Evolutionary conservation across 2,888 invertebrate genomes (phyloP).

Genomic region (Oscheius sp.): DNA sequence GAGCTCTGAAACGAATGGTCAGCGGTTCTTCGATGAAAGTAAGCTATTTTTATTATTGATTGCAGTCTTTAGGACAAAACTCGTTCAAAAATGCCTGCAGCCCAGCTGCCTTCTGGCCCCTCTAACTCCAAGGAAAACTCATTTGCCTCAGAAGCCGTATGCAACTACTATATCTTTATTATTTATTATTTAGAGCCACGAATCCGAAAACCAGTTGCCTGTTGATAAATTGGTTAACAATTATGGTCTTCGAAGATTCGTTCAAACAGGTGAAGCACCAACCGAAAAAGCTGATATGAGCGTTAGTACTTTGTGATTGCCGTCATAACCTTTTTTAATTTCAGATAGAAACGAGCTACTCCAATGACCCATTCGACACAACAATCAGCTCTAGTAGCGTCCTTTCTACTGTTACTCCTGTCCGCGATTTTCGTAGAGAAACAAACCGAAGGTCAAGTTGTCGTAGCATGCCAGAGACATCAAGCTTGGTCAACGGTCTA

Average conservation of each 20-base stretch:
- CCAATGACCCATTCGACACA: background rate
- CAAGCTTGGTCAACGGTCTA: background rate
- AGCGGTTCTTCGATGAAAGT: constrained; percentile 13
- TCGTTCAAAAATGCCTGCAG: constrained; percentile 3
- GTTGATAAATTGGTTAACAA: background rate
- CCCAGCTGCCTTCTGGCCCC: constrained; percentile 11
- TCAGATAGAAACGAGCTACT: background rate
- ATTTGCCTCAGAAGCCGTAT: constrained; percentile 9
- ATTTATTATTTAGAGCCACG: background rate
- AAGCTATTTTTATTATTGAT: background rate
- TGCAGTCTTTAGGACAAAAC: background rate
- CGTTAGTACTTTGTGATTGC: background rate
- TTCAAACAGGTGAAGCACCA: background rate
- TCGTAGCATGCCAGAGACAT: constrained; percentile 20
- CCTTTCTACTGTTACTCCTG: constrained; percentile 13
- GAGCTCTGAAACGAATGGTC: constrained; percentile 16
- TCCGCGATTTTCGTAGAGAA: constrained; percentile 3
- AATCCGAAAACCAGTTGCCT: background rate
- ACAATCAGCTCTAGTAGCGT: background rate
- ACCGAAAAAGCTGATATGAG: background rate
- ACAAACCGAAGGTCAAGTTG: background rate
- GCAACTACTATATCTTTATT: background rate
- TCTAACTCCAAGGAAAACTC: constrained; percentile 14
- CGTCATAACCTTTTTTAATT: background rate
- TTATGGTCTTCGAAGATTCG: background rate